These are phyloP conservation scores for Eupithecia insigniata DNA, from an alignment of 2,888 invertebrate genomes.

Conservation along the genomic window DNA sequence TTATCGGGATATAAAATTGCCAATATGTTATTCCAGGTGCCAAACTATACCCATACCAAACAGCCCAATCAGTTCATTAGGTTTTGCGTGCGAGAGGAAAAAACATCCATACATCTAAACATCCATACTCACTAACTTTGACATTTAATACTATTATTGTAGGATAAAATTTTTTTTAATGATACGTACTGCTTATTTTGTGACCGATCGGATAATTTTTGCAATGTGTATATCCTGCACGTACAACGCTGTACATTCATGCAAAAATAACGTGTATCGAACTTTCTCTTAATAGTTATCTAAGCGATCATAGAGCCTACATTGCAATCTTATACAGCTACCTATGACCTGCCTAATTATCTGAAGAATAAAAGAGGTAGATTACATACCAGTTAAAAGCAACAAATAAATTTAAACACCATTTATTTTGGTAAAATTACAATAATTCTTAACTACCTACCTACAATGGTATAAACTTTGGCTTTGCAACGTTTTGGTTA, in stretches of 20 bases:
- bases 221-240: background rate
- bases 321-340: background rate
- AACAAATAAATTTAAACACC: slow-evolving; percentile 39
- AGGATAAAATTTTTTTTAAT: too few relatives aligned
- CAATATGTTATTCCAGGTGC: too few relatives aligned
- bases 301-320: background rate
- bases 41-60: too few relatives aligned
- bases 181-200: background rate
- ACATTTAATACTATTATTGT: too few relatives aligned
- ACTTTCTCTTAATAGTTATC: slow-evolving; percentile 7
- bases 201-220: background rate
- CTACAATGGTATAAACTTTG: slow-evolving; percentile 58
- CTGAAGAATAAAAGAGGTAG: slow-evolving; percentile 5
- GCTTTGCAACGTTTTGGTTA: slow-evolving; percentile 54
- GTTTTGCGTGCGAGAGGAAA: too few relatives aligned
- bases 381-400: slow-evolving; percentile 36
- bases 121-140: too few relatives aligned
- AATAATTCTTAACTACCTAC: slow-evolving; percentile 46
- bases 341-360: slow-evolving; percentile 1
- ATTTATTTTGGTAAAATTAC: slow-evolving; percentile 50
- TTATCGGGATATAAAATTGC: too few relatives aligned
- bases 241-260: background rate
- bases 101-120: too few relatives aligned
- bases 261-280: background rate
- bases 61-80: too few relatives aligned